These are phyloP conservation scores for Pediacus dermestoides DNA, from an alignment of 2,888 invertebrate genomes.

Conservation along the genomic window DNA sequence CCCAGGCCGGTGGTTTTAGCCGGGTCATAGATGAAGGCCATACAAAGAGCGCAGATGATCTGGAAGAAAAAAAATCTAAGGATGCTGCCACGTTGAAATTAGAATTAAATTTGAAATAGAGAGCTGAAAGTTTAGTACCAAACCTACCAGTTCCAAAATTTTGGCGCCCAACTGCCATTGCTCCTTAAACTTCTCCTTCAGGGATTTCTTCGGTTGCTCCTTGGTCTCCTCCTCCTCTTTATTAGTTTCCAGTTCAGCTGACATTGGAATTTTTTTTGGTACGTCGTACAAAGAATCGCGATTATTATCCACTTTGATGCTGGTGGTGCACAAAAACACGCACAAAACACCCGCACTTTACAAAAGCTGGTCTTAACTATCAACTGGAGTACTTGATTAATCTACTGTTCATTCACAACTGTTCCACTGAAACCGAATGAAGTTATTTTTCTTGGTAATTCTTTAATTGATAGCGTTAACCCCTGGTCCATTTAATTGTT, in stretches of 20 bases:
- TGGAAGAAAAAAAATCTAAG: conserved; percentile 41
- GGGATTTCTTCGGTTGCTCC: conserved; percentile 41
- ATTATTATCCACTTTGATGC: conserved; percentile 30
- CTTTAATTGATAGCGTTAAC: conserved; percentile 27
- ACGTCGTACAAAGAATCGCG: conserved; percentile 40
- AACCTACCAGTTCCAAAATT: conserved; percentile 61
- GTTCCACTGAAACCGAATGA: too few species aligned
- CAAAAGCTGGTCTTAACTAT: too few species aligned
- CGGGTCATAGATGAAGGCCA: conserved; percentile 63
- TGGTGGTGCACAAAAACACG: not conserved
- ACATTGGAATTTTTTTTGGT: conserved; percentile 56
- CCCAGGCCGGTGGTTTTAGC: conserved; percentile 56
- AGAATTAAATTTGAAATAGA: not conserved
- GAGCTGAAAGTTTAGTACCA: too few species aligned
- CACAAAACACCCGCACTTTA: not conserved
- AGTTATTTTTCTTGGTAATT: too few species aligned
- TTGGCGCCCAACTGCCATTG: conserved; percentile 61
- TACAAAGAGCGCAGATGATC: conserved; percentile 60
- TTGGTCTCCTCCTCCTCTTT: conserved; percentile 51
- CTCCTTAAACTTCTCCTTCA: conserved; percentile 50
- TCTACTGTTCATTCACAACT: too few species aligned
- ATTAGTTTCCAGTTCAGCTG: conserved; percentile 55
- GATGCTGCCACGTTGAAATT: not conserved
- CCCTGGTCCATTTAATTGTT: conserved; percentile 19
- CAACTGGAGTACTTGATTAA: too few species aligned